Evolutionary conservation across 2,113 vertebrate genomes (phyloP).

Genomic region (Cyanistes caeruleus): DNA sequence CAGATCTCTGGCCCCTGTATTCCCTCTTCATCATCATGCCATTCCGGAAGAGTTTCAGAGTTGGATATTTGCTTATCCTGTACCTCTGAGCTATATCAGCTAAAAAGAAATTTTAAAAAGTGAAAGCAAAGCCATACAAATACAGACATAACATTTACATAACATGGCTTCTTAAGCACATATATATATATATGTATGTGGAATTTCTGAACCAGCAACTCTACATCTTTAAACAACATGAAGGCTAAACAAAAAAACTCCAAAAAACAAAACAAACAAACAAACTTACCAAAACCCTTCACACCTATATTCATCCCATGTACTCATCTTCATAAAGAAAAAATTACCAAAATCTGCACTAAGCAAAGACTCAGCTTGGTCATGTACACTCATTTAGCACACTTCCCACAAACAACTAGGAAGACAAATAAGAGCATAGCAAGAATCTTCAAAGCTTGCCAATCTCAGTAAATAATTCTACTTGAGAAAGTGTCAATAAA

Average conservation of each 20-base stretch:
- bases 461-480: neutral
- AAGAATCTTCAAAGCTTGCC: neutral
- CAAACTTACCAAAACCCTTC: neutral
- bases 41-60: conserved; percentile 95
- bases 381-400: neutral
- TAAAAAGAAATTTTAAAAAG: conserved; percentile 58
- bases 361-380: neutral
- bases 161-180: neutral
- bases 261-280: neutral
- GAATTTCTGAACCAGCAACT: neutral
- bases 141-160: neutral
- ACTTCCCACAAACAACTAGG: neutral
- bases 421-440: neutral
- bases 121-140: neutral
- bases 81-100: conserved; percentile 97
- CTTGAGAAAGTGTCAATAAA: neutral
- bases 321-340: neutral
- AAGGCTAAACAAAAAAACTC: neutral
- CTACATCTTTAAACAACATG: neutral
- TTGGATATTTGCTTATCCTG: conserved; percentile 98
- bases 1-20: conserved; percentile 96
- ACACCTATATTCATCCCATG: neutral
- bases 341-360: neutral
- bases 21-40: conserved; percentile 99
- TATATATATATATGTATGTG: fast-evolving